These are phyloP conservation scores for Motacilla tschutschensis DNA, from an alignment of 2,113 vertebrate genomes.

Conservation along the genomic window DNA sequence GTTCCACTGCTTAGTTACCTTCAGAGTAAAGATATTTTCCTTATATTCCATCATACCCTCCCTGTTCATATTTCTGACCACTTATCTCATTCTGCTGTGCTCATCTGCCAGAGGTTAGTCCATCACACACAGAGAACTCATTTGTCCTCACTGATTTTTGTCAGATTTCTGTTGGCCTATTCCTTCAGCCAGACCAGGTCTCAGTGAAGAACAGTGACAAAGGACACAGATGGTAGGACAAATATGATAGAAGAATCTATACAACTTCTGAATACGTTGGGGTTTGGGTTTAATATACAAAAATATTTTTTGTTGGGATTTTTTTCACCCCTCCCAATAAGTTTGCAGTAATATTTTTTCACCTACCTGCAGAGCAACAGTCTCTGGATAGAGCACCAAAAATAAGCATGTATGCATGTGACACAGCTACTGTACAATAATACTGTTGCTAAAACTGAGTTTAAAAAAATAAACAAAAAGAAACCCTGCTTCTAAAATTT, in stretches of 20 bases:
- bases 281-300: too few relatives aligned
- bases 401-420: neutral
- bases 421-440: neutral
- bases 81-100: neutral
- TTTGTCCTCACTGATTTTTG: accelerated
- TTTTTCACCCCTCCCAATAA: neutral
- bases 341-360: neutral
- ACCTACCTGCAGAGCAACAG: neutral
- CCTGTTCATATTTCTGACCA: neutral
- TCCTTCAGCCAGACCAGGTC: neutral
- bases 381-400: neutral
- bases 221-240: neutral
- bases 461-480: neutral
- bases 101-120: neutral
- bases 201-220: neutral
- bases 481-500: neutral
- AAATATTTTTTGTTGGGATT: too few relatives aligned
- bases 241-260: neutral
- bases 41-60: neutral
- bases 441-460: neutral
- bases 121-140: neutral
- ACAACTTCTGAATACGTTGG: neutral
- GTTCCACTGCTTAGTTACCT: neutral
- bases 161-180: neutral
- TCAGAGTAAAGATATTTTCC: neutral